These are phyloP conservation scores for Latrodectus hesperus DNA, from an alignment of 2,888 invertebrate species.

Conservation along the genomic window DNA sequence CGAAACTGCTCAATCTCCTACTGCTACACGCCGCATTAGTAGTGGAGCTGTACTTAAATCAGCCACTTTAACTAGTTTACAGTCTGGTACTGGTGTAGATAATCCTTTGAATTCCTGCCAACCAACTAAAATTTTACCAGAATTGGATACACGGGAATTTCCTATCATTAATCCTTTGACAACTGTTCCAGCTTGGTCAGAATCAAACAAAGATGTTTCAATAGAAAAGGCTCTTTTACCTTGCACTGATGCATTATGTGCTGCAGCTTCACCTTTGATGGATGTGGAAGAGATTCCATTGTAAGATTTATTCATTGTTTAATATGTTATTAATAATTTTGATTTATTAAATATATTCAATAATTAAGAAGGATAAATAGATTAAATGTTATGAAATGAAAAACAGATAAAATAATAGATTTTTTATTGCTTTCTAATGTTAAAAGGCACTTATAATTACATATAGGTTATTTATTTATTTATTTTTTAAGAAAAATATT, in stretches of 20 bases:
- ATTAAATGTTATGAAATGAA: too few relatives aligned
- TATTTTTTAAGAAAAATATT: too few relatives aligned
- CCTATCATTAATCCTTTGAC: constrained; percentile 94
- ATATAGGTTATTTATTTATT: too few relatives aligned
- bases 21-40: constrained; percentile 91
- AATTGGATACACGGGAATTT: constrained; percentile 74
- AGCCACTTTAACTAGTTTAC: constrained; percentile 54
- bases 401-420: too few relatives aligned
- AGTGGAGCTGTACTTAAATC: constrained; percentile 90
- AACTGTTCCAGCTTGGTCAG: constrained; percentile 90
- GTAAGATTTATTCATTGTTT: constrained; percentile 72
- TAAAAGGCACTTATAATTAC: too few relatives aligned
- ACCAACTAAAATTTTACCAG: constrained; percentile 50
- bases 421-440: too few relatives aligned
- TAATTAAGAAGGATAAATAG: too few relatives aligned
- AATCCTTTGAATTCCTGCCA: constrained; percentile 48
- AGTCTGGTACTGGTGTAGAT: constrained; percentile 56
- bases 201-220: constrained; percentile 82
- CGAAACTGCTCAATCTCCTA: constrained; percentile 72
- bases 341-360: too few relatives aligned
- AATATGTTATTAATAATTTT: too few relatives aligned
- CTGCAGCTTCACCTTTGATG: constrained; percentile 95
- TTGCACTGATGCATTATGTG: constrained; percentile 96
- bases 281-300: constrained; percentile 90
- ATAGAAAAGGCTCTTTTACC: constrained; percentile 96